Conservation (phyloP, 2,888 invertebrate genomes). For the Epistrophe eligans region DNA sequence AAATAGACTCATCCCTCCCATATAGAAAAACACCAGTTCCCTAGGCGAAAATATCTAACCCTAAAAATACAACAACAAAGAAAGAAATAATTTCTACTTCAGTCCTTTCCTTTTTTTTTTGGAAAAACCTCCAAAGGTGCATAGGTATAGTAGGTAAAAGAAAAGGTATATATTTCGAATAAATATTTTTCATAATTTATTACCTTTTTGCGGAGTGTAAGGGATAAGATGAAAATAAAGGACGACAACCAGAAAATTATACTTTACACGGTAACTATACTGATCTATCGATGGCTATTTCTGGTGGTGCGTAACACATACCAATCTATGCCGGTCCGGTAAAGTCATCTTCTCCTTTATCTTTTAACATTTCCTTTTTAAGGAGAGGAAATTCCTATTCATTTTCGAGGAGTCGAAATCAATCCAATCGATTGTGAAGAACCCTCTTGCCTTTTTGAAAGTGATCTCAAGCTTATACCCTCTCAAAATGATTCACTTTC, state of each 20-base stretch:
- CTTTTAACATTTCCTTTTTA: not conserved
- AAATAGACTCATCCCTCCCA: slow-evolving; percentile 59
- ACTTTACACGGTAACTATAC: slow-evolving; percentile 52
- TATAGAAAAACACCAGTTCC: not conserved
- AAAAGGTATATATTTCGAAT: slow-evolving; percentile 64
- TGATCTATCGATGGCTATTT: slow-evolving; percentile 60
- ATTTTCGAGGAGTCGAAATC: slow-evolving; percentile 59
- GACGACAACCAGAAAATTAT: slow-evolving; percentile 60
- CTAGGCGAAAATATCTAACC: slow-evolving; percentile 8
- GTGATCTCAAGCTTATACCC: slow-evolving; percentile 60
- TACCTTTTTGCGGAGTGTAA: slow-evolving; percentile 25
- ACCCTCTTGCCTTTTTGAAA: slow-evolving; percentile 43
- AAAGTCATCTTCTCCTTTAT: slow-evolving; percentile 18
- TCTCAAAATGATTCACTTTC: slow-evolving; percentile 66
- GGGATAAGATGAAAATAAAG: slow-evolving; percentile 15
- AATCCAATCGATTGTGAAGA: slow-evolving; percentile 61
- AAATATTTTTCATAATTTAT: slow-evolving; percentile 75
- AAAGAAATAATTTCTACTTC: slow-evolving; percentile 1
- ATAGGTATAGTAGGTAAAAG: not conserved
- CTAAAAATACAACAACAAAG: not conserved
- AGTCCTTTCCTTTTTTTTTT: slow-evolving; percentile 32
- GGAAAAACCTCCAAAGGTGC: not conserved
- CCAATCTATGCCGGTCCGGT: not conserved
- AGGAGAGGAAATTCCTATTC: slow-evolving; percentile 53
- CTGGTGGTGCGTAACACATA: slow-evolving; percentile 50